Evolutionary conservation across 2,888 invertebrate species (phyloP).

Genomic region (Synergus laeviventris): DNA sequence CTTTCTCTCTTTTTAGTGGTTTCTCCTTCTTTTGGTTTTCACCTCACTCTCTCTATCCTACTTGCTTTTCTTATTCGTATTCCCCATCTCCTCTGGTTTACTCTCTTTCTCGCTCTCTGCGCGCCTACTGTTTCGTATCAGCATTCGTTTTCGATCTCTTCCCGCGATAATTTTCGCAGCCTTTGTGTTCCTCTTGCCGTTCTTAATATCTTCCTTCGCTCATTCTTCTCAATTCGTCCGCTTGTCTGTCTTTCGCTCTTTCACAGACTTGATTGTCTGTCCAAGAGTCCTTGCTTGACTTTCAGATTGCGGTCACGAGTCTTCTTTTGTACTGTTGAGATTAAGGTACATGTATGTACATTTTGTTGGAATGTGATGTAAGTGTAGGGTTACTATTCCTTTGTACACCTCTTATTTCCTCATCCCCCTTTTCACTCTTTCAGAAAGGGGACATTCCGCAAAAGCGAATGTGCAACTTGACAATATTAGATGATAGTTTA

Average conservation of each 20-base stretch:
- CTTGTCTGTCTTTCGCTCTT: slow-evolving; percentile 28
- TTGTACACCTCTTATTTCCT: background rate
- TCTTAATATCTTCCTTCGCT: slow-evolving; percentile 30
- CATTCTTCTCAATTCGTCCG: slow-evolving; percentile 34
- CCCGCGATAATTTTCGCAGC: slow-evolving; percentile 28
- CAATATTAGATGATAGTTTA: too few species aligned
- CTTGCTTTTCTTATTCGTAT: slow-evolving; percentile 4
- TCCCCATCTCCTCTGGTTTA: slow-evolving; percentile 44
- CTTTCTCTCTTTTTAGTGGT: slow-evolving; percentile 8
- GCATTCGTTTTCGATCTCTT: slow-evolving; percentile 29
- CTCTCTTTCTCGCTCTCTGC: slow-evolving; percentile 42
- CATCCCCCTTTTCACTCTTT: background rate
- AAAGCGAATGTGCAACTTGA: too few species aligned
- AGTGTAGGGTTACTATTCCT: background rate
- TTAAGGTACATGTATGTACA: slow-evolving; percentile 5
- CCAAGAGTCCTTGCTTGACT: slow-evolving; percentile 10
- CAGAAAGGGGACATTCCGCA: too few species aligned
- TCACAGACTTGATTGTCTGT: slow-evolving; percentile 16
- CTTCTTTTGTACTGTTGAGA: slow-evolving; percentile 12
- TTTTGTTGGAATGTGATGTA: background rate
- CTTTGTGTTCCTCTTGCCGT: slow-evolving; percentile 1
- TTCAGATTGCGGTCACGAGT: slow-evolving; percentile 12
- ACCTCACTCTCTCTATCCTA: slow-evolving; percentile 43
- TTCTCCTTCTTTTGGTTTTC: slow-evolving; percentile 46
- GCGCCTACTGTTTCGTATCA: slow-evolving; percentile 25